Evolutionary conservation across 2,797 vertebrate genomes (phyloP).

Genomic region (Argya squamiceps): DNA sequence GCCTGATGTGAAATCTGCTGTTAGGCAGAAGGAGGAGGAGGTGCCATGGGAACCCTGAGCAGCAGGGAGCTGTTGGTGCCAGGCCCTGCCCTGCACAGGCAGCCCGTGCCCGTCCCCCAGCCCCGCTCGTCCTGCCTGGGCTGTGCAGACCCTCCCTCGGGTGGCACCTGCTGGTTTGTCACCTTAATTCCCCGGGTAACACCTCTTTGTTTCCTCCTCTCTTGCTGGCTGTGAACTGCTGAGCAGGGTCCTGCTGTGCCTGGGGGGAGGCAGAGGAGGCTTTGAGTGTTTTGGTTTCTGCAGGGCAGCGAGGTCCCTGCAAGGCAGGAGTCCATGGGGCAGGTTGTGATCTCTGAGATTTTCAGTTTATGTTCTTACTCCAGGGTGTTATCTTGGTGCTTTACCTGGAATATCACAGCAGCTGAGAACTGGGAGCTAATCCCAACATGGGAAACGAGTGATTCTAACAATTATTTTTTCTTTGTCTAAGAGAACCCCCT

Average conservation of each 20-base stretch:
- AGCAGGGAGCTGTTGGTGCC: not conserved
- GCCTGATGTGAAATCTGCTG: not conserved
- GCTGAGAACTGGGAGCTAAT: not conserved
- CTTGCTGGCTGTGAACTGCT: not conserved
- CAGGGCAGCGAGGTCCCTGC: not conserved
- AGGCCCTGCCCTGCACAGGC: not conserved
- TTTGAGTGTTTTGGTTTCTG: not conserved
- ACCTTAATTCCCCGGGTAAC: not conserved
- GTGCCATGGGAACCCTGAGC: not conserved
- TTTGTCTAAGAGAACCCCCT: not conserved
- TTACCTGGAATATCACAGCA: not conserved
- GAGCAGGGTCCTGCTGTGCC: not conserved
- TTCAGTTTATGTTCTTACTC: not conserved
- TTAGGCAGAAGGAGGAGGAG: not conserved
- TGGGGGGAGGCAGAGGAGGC: not conserved
- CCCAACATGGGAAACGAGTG: rapidly evolving
- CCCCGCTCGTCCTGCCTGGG: rapidly evolving
- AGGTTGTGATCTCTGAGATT: not conserved
- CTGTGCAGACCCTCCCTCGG: not conserved
- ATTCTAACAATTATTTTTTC: not conserved
- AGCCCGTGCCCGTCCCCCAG: rapidly evolving
- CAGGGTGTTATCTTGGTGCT: not conserved
- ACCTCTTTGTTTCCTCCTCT: not conserved
- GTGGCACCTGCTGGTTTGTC: not conserved
- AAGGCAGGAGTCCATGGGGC: rapidly evolving